Conservation (phyloP, 1,140 invertebrate genomes). For the Lanistes nyassanus region DNA sequence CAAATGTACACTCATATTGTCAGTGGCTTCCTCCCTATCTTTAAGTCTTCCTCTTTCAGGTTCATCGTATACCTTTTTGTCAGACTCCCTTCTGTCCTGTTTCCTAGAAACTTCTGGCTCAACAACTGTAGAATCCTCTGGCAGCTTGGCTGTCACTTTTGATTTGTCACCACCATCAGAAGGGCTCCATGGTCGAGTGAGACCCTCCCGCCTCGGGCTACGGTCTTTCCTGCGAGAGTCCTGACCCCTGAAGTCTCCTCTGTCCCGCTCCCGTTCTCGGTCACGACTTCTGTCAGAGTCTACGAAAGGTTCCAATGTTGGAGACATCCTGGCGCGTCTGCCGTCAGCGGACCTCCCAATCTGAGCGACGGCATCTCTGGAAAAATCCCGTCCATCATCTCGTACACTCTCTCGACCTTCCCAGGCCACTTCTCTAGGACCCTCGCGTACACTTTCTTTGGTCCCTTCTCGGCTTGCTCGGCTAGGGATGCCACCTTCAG, state of each 20-base stretch:
- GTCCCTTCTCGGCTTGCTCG: background rate
- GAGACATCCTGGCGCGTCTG: background rate
- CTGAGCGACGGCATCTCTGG: background rate
- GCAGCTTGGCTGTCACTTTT: constrained; percentile 10
- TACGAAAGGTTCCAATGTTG: background rate
- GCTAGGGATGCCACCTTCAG: background rate
- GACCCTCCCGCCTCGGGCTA: background rate
- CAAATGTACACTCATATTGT: background rate
- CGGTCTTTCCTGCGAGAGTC: background rate
- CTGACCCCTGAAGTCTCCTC: background rate
- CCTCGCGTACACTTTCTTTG: background rate
- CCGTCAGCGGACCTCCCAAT: background rate
- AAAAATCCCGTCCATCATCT: background rate
- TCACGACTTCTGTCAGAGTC: constrained; percentile 14
- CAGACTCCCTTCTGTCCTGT: background rate
- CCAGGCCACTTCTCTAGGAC: background rate
- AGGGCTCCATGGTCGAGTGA: too few species aligned
- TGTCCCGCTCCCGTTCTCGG: constrained; percentile 1
- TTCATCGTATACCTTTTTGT: constrained; percentile 1
- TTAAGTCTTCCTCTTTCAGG: background rate
- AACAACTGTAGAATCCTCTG: background rate
- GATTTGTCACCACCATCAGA: background rate
- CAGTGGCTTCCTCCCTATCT: background rate
- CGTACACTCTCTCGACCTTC: background rate
- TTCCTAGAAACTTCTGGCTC: too few species aligned